Evolutionary conservation across 2,113 vertebrate species (phyloP), one percentile per base, ranked within the genome.

Genomic region (Strigops habroptila): DNA sequence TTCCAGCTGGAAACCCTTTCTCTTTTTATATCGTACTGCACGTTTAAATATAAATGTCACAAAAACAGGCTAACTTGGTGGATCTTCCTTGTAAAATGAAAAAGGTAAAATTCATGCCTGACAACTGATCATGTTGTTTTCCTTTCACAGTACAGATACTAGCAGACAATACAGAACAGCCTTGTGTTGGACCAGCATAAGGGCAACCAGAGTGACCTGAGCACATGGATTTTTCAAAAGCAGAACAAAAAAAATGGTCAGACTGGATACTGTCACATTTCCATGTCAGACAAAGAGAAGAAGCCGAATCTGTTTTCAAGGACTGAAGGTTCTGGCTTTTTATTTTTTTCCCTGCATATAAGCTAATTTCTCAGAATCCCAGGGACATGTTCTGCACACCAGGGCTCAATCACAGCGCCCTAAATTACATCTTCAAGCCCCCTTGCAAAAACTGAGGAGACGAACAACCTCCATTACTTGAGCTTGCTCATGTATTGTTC

Each of bases 321-420:
- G n/a, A 43, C 8, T 8, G 8, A 37, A 64, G 39, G 8, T 9
- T 77, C 70, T 67, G 31, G 10, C 19, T 55, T 13, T 13, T 39
- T 55, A 15, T 21, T 33, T 24, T 23, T 7, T 35, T 30, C 4
- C 11, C 9, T 8, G 5, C 5, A 2, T 2, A 3, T 10, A 63
- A 57, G 5, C 68, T 41, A 24, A 44, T 17, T 69, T 30, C 52
- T 86, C 67, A 25, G 28, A 92, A 49, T n/a, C 43, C 39, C 30
- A 43, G 52, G 0, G 2, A 21, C 16, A 9, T 6, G 3, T 53
- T 82, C 81, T 49, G 25, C 27, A 37, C 57, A 33, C 28, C 31
- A 25, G 23, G 19, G 44, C 52, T 57, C 30, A 28, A 57, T 33
- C 15, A 14, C 41, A 51, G 25, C 13, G 43, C 19, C 63, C 48